These are phyloP conservation scores for Charadrius vociferus DNA, from an alignment of 2,113 vertebrate species.

Conservation along the genomic window DNA sequence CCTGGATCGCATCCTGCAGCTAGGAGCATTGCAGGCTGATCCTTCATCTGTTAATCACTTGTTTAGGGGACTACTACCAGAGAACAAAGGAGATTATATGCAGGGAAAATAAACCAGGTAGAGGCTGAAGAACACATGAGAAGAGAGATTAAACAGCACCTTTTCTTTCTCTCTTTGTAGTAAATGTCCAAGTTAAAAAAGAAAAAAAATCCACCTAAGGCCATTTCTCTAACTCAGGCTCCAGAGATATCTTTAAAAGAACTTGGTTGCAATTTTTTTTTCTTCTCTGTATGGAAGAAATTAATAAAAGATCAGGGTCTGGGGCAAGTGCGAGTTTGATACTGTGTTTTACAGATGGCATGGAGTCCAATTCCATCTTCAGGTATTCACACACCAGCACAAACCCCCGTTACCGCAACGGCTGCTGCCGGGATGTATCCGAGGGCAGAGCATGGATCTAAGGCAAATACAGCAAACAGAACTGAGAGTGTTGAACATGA, in stretches of 20 bases:
- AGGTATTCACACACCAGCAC: neutral
- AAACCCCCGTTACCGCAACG: neutral
- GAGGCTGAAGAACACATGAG: neutral
- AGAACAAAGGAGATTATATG: neutral
- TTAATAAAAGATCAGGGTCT: slow-evolving; percentile 50
- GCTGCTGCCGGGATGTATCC: neutral
- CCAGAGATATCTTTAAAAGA: slow-evolving; percentile 25
- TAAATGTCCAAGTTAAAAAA: slow-evolving; percentile 9
- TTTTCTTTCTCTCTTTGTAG: slow-evolving; percentile 19
- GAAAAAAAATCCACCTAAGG: neutral
- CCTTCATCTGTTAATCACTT: neutral
- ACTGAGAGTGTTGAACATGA: neutral
- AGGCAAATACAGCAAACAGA: neutral
- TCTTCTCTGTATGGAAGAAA: slow-evolving; percentile 18
- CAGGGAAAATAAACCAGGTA: neutral
- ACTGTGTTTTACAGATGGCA: neutral
- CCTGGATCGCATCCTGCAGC: neutral
- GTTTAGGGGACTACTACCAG: neutral
- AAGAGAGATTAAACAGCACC: neutral
- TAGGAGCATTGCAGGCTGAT: neutral
- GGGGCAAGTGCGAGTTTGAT: neutral
- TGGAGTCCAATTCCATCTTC: neutral
- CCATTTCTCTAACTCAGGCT: neutral
- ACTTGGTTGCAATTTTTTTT: neutral
- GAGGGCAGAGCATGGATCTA: neutral